These are phyloP conservation scores for Oegoconia quadripuncta DNA, from an alignment of 2,888 invertebrate species.

Conservation along the genomic window DNA sequence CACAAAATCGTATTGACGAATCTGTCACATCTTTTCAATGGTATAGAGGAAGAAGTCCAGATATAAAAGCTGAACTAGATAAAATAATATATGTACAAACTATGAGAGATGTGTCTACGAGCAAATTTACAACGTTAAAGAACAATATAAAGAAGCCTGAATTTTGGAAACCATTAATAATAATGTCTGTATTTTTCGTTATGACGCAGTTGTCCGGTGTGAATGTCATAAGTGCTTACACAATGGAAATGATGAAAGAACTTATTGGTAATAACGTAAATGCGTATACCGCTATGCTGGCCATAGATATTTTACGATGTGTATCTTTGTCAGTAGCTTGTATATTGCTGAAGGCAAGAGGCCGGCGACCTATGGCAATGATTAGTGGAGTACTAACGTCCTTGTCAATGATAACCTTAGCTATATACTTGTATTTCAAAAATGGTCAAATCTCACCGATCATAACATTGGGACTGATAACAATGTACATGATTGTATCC, in stretches of 20 bases:
- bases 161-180: conserved; percentile 80
- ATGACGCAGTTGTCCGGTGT: conserved; percentile 85
- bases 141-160: conserved; percentile 71
- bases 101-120: conserved; percentile 44
- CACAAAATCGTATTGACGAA: conserved; percentile 76
- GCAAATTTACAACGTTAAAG: conserved; percentile 52
- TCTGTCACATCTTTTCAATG: conserved; percentile 80
- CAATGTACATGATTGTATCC: conserved; percentile 79
- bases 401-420: conserved; percentile 75
- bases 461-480: conserved; percentile 71
- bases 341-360: conserved; percentile 77
- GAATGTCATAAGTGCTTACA: conserved; percentile 85
- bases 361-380: conserved; percentile 81
- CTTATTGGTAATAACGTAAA: conserved; percentile 73
- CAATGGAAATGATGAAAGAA: conserved; percentile 81
- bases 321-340: conserved; percentile 80
- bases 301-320: conserved; percentile 82
- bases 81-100: conserved; percentile 64
- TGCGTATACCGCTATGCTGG: conserved; percentile 81
- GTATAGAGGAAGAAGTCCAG: conserved; percentile 76
- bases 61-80: conserved; percentile 70
- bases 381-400: conserved; percentile 81
- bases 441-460: conserved; percentile 44
- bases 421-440: conserved; percentile 64
- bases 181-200: conserved; percentile 82